phyloP scores from a whole-genome alignment of 2,113 vertebrate species.

The Cyprinodon variegatus region DNA sequence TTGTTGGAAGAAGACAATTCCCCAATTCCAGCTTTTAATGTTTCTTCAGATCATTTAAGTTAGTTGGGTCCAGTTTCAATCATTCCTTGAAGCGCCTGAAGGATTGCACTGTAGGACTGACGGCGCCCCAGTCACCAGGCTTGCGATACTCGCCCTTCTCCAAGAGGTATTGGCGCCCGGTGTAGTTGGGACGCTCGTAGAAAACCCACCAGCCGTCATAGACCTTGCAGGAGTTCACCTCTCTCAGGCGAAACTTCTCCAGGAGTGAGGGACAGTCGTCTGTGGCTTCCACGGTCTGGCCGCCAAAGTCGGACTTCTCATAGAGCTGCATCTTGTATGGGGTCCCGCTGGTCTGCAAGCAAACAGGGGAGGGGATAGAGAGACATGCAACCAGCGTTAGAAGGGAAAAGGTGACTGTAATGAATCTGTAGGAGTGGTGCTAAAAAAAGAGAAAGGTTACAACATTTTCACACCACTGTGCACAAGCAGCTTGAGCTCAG shows the following conservation, averaged over 20 bases:
- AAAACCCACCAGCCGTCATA: slow-evolving; percentile 91
- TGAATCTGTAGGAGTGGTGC: not conserved
- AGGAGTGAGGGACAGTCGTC: slow-evolving; percentile 90
- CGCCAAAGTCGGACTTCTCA: slow-evolving; percentile 89
- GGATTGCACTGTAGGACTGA: slow-evolving; percentile 84
- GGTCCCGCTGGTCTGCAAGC: slow-evolving; percentile 81
- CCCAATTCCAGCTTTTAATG: not conserved
- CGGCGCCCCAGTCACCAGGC: slow-evolving; percentile 88
- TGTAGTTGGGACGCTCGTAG: slow-evolving; percentile 92
- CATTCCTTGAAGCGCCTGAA: slow-evolving; percentile 82
- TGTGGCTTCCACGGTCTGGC: slow-evolving; percentile 86
- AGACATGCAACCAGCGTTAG: not conserved
- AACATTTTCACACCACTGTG: slow-evolving; percentile 4
- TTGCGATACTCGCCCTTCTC: slow-evolving; percentile 92
- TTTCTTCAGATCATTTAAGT: not conserved
- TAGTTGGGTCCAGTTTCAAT: slow-evolving; percentile 5
- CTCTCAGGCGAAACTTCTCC: slow-evolving; percentile 87
- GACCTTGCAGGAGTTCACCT: slow-evolving; percentile 91
- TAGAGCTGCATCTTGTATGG: slow-evolving; percentile 90
- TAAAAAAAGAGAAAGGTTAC: slow-evolving; percentile 20
- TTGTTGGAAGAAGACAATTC: not conserved
- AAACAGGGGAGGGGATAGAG: not conserved
- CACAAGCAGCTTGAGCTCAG: not conserved
- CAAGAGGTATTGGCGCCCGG: slow-evolving; percentile 90
- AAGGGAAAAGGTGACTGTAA: slow-evolving; percentile 1